Evolutionary conservation across 2,113 vertebrate species (phyloP).

Genomic region (Acrocephalus kingi): DNA sequence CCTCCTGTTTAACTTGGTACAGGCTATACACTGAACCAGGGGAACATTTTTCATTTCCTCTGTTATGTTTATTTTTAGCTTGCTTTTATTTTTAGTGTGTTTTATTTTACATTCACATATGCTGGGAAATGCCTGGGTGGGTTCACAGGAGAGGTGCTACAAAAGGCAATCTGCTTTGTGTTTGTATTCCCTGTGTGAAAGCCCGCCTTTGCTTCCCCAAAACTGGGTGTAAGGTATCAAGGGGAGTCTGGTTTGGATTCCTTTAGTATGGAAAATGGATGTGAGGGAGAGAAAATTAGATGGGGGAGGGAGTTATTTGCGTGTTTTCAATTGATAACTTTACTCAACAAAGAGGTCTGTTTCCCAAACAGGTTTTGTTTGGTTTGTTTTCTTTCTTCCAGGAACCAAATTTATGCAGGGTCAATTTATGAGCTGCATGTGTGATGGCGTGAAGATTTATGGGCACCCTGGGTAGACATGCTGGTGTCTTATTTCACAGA

Average conservation of each 20-base stretch:
- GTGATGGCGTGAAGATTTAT: neutral
- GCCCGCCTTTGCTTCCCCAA: neutral
- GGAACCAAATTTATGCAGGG: neutral
- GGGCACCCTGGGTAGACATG: neutral
- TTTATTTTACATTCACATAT: slow-evolving; percentile 25
- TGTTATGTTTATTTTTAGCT: neutral
- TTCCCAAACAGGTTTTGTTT: slow-evolving; percentile 44
- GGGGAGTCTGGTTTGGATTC: neutral
- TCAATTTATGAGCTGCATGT: neutral
- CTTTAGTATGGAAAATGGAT: neutral
- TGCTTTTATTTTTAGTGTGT: slow-evolving; percentile 28
- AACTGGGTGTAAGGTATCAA: slow-evolving; percentile 1
- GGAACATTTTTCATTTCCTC: neutral
- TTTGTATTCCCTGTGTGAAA: slow-evolving; percentile 12
- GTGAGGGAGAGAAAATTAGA: neutral
- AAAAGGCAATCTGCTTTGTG: neutral
- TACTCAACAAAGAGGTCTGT: neutral
- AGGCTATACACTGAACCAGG: neutral
- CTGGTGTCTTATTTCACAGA: neutral
- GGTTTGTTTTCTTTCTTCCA: neutral
- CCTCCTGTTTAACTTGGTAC: slow-evolving; percentile 18
- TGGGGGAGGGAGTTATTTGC: neutral
- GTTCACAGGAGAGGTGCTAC: slow-evolving; percentile 50
- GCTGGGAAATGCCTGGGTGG: slow-evolving; percentile 29
- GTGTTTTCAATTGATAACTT: neutral